Conservation (phyloP, 2,797 vertebrate genomes). For the Spondyliosoma cantharus region DNA sequence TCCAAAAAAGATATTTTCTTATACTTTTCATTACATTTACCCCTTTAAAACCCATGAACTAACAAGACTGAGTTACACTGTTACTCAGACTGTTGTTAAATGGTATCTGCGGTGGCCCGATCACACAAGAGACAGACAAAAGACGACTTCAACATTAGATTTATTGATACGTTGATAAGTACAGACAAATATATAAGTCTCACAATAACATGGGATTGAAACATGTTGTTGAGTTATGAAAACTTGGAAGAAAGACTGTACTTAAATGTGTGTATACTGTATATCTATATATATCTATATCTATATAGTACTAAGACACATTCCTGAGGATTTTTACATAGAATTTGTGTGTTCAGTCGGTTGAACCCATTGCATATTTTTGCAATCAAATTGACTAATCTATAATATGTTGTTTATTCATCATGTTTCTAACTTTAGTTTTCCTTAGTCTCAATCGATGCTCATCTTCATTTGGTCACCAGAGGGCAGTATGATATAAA, state of each 20-base stretch:
- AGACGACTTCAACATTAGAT: neutral
- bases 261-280: no score
- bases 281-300: no score
- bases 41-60: neutral
- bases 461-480: slow-evolving; percentile 35
- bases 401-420: neutral
- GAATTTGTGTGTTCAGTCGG: neutral
- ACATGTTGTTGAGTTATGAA: neutral
- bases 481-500: slow-evolving; percentile 66
- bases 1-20: neutral
- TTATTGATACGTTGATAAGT: neutral
- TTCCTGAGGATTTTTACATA: neutral
- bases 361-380: neutral
- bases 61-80: neutral
- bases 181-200: neutral
- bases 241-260: neutral
- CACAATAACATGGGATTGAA: slow-evolving; percentile 1
- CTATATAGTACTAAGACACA: no score
- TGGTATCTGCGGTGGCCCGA: neutral
- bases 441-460: slow-evolving; percentile 13
- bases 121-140: neutral
- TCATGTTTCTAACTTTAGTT: neutral
- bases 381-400: neutral
- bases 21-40: neutral
- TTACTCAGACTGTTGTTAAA: neutral